phyloP scores from a whole-genome alignment of 2,888 invertebrate genomes.

The Cartodere bifasciata region DNA sequence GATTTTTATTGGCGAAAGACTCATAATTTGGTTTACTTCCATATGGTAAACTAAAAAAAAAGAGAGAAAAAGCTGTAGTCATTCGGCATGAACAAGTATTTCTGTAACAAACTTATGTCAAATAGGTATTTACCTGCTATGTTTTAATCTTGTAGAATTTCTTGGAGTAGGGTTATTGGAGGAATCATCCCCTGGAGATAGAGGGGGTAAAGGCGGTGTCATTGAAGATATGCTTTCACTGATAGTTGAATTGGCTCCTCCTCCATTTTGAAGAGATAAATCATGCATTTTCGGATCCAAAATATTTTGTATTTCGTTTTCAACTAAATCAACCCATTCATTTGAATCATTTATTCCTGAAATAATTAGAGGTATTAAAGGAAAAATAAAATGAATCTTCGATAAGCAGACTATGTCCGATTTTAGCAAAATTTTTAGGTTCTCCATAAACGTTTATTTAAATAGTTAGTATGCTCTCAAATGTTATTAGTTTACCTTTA shows the following conservation, averaged over 20 bases:
- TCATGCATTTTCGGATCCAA: slow-evolving; percentile 60
- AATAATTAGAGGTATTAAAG: slow-evolving; percentile 8
- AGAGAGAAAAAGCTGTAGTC: too few species aligned
- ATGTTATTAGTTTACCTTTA: too few species aligned
- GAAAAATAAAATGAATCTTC: too few species aligned
- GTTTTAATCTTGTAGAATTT: slow-evolving; percentile 35
- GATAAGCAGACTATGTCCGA: too few species aligned
- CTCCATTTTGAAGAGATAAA: slow-evolving; percentile 40
- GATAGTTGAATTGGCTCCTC: slow-evolving; percentile 51
- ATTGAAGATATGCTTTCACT: slow-evolving; percentile 58
- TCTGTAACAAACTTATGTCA: neutral
- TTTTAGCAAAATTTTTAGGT: slow-evolving; percentile 3
- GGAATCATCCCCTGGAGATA: slow-evolving; percentile 52
- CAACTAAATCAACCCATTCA: slow-evolving; percentile 73
- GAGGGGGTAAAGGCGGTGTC: slow-evolving; percentile 65
- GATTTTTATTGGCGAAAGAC: too few species aligned
- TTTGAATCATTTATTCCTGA: slow-evolving; percentile 51
- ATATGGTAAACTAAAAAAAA: slow-evolving; percentile 46
- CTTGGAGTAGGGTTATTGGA: slow-evolving; percentile 35
- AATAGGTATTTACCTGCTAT: slow-evolving; percentile 26
- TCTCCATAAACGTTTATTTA: slow-evolving; percentile 5
- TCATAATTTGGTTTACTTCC: slow-evolving; percentile 48
- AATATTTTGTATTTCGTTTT: slow-evolving; percentile 66
- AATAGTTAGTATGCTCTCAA: neutral
- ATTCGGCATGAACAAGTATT: too few species aligned